Conservation (phyloP, 2,888 invertebrate genomes). For the Noctua pronuba region DNA sequence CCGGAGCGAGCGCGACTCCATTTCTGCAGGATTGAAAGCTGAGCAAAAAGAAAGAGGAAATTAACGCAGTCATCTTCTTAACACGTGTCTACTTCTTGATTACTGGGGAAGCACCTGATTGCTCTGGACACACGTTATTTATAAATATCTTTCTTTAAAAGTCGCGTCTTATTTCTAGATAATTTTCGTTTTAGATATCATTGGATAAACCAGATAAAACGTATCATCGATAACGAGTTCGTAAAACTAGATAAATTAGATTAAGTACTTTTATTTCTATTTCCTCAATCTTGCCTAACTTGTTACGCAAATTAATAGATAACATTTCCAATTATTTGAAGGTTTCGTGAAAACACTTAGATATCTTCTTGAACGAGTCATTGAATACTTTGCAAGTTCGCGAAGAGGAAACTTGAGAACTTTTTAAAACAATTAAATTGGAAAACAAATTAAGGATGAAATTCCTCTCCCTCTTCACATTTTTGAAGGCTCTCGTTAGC, state of each 20-base stretch:
- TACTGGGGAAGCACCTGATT: constrained; percentile 20
- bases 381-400: constrained; percentile 18
- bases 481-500: constrained; percentile 7
- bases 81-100: constrained; percentile 60
- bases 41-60: constrained; percentile 71
- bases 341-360: constrained; percentile 1
- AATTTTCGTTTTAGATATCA: background rate
- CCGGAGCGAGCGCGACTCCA: constrained; percentile 71
- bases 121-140: background rate
- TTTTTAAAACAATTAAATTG: constrained; percentile 32
- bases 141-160: background rate
- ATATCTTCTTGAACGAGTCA: constrained; percentile 7
- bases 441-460: constrained; percentile 39
- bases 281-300: constrained; percentile 17
- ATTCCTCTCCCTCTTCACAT: constrained; percentile 12
- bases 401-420: constrained; percentile 6
- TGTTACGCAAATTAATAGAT: constrained; percentile 36
- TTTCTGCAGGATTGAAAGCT: constrained; percentile 68
- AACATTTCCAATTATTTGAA: constrained; percentile 17
- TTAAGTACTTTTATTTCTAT: constrained; percentile 38
- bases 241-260: constrained; percentile 6
- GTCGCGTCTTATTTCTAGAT: background rate
- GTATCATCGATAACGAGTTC: constrained; percentile 14
- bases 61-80: constrained; percentile 62
- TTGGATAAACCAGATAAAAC: background rate